Evolutionary conservation across 2,888 invertebrate genomes (phyloP).

Genomic region (Lissonota sp.): DNA sequence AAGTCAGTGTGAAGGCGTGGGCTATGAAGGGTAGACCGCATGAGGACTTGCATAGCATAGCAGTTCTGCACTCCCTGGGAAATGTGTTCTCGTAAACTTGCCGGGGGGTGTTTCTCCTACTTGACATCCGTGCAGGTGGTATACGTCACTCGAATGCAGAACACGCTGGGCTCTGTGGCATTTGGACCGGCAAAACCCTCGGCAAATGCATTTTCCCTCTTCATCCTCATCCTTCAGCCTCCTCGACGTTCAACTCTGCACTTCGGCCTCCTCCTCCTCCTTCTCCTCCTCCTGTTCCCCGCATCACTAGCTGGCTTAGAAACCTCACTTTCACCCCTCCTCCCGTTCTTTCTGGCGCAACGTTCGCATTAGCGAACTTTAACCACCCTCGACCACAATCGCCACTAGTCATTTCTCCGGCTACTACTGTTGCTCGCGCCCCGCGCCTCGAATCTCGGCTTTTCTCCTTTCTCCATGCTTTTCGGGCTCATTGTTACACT

Average conservation of each 20-base stretch:
- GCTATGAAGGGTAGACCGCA: too few species aligned
- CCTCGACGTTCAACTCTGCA: constrained; percentile 40
- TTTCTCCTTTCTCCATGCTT: constrained; percentile 33
- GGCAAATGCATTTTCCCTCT: constrained; percentile 67
- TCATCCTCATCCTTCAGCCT: constrained; percentile 59
- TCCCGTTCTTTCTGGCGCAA: constrained; percentile 49
- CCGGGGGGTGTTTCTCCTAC: constrained; percentile 25
- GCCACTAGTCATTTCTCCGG: constrained; percentile 75
- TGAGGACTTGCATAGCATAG: too few species aligned
- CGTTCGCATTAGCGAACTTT: constrained; percentile 66
- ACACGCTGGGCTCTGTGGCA: constrained; percentile 77
- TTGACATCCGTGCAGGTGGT: constrained; percentile 64
- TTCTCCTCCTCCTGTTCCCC: constrained; percentile 37
- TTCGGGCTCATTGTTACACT: constrained; percentile 16
- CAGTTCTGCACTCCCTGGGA: neutral
- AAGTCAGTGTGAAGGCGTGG: too few species aligned
- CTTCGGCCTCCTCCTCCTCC: neutral
- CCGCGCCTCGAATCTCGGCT: constrained; percentile 13
- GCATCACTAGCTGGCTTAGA: constrained; percentile 24
- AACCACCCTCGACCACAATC: constrained; percentile 68
- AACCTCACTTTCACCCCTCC: constrained; percentile 34
- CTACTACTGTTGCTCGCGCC: constrained; percentile 21
- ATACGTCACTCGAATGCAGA: constrained; percentile 75
- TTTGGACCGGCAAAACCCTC: constrained; percentile 70
- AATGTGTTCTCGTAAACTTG: constrained; percentile 36